Evolutionary conservation across 2,797 vertebrate genomes (phyloP), one percentile per base, ranked within the genome.

Genomic region (Ciconia nigra): DNA sequence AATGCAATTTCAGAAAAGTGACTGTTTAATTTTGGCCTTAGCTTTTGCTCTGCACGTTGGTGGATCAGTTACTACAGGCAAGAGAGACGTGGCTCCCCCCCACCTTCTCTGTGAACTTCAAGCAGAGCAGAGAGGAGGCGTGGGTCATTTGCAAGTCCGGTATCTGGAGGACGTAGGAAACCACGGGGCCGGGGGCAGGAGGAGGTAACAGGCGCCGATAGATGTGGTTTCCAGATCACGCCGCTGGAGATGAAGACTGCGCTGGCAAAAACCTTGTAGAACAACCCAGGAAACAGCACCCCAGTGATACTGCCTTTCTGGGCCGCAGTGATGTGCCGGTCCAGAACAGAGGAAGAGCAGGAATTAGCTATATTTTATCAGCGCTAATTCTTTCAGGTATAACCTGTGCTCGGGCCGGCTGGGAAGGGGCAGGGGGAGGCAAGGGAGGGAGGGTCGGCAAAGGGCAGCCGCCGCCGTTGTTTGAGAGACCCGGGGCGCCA

Each of bases 331-430:
- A 2, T 3, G n/a, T 8, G 16, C 52, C 2, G 3, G 37, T 9
- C 8, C 1, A 1, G 35, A 11, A 5, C 29, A 22, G 21, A 28
- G 51, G 44, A 7, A 15, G 28, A 10, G 0, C 10, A 28, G 71
- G 15, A 16, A 22, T n/a, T 1, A 3, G 20, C 33, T 13, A 2
- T 5, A 4, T 6, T 13, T 62, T 8, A 2, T 5, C 31, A 14
- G 3, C 4, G 1, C 11, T 4, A 1, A 10, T 28, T 26, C 12
- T 28, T 5, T 4, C 72, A 28, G 71, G 58, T 7, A 1, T 0
- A 2, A 13, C 44, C 18, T 2, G 78, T 9, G 78, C 72, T 37
- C 22, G 9, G 62, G 31, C 4, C 1, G 0, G 35, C 21, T 2
- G 42, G 57, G 37, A 7, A 41, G 35, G n/a, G 35, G 52, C 25